A percentile compares a stretch with the other conserved stretches of the same genome.
Conservation (phyloP, 2,888 invertebrate genomes). For the Notodromas monacha region DNA sequence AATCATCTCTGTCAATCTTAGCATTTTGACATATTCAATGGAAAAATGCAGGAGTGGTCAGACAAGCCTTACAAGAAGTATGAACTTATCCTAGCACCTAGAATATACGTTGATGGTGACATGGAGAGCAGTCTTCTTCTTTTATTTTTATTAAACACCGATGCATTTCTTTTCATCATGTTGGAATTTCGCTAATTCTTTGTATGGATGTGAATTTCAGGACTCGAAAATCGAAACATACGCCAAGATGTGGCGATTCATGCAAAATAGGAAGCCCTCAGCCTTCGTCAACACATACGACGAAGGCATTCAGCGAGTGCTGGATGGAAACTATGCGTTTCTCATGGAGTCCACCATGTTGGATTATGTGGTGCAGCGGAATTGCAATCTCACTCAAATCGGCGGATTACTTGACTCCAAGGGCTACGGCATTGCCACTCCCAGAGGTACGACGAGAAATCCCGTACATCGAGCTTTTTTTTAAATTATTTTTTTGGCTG, state of each 20-base stretch:
- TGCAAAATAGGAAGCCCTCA: constrained; percentile 42
- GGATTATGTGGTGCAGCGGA: constrained; percentile 72
- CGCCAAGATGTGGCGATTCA: constrained; percentile 79
- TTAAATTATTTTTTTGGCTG: too few species aligned
- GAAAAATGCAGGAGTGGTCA: too few species aligned
- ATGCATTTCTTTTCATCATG: not conserved
- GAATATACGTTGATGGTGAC: too few species aligned
- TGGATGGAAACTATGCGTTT: constrained; percentile 73
- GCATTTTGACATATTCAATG: too few species aligned
- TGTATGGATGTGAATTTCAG: constrained; percentile 12
- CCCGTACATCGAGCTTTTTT: too few species aligned
- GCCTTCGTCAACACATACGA: constrained; percentile 66
- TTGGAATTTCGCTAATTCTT: not conserved
- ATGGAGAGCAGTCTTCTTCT: too few species aligned
- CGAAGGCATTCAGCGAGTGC: constrained; percentile 55
- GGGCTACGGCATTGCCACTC: constrained; percentile 87
- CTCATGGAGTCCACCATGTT: constrained; percentile 93
- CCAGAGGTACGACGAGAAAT: constrained; percentile 40
- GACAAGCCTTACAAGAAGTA: too few species aligned
- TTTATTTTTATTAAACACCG: too few species aligned
- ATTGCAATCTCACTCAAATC: constrained; percentile 88
- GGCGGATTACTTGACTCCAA: constrained; percentile 51
- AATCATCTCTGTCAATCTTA: too few species aligned
- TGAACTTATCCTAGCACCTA: too few species aligned
- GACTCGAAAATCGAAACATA: constrained; percentile 54